Conservation (phyloP, 2,113 vertebrate genomes). For the Hydrochoerus hydrochaeris region DNA sequence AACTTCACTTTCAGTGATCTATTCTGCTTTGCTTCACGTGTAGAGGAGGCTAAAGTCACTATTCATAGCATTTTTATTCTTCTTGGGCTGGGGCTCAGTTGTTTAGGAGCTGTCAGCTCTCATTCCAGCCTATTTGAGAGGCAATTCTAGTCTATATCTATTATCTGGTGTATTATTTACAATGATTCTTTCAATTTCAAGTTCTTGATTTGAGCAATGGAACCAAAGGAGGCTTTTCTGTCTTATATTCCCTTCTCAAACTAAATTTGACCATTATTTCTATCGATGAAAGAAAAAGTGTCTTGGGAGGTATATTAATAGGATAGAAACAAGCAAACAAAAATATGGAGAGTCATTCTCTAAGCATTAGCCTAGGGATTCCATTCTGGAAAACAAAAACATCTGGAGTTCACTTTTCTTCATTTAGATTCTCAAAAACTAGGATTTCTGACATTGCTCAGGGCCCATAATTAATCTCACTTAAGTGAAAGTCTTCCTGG, state of each 20-base stretch:
- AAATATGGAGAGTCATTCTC: not conserved
- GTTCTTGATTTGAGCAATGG: not conserved
- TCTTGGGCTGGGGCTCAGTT: not conserved
- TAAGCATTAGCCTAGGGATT: not conserved
- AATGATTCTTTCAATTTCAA: not conserved
- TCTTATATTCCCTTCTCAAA: not conserved
- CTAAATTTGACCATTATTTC: not conserved
- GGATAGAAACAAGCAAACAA: not conserved
- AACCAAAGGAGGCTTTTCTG: not conserved
- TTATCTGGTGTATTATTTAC: not conserved
- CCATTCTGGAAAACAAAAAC: not conserved
- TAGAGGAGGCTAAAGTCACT: fast-evolving
- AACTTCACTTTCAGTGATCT: fast-evolving
- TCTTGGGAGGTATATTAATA: not conserved
- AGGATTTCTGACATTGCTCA: not conserved
- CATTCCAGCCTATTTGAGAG: not conserved
- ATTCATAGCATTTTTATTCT: not conserved
- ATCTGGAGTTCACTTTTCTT: not conserved
- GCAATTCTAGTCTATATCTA: not conserved
- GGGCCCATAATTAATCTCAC: not conserved
- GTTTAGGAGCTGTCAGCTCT: not conserved
- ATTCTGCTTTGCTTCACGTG: not conserved
- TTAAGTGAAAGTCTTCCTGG: not conserved
- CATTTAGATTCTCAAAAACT: not conserved
- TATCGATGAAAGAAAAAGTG: not conserved